Evolutionary conservation across 2,888 invertebrate species (phyloP).

Genomic region (Esperia sulphurella): DNA sequence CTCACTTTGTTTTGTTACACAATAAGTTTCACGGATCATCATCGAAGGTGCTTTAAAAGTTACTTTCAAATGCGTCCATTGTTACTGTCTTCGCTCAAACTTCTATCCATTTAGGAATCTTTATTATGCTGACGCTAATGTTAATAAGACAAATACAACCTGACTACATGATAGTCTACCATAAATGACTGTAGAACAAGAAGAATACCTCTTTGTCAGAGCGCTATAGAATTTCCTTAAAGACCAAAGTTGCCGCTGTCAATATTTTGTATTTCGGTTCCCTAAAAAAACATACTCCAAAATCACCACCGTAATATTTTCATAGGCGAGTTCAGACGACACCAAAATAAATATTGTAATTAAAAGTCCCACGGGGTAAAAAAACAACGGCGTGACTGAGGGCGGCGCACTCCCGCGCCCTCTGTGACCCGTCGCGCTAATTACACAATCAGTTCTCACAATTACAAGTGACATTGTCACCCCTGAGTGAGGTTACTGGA

Average conservation of each 20-base stretch:
- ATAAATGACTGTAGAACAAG: too few species aligned
- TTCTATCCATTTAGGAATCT: too few species aligned
- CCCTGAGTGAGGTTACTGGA: conserved; percentile 15
- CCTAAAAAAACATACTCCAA: too few species aligned
- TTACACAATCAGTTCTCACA: conserved; percentile 76
- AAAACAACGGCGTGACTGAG: conserved; percentile 31
- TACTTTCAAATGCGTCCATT: conserved; percentile 1
- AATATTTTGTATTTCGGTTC: too few species aligned
- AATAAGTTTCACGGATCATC: conserved; percentile 46
- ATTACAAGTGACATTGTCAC: conserved; percentile 51
- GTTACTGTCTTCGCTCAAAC: too few species aligned
- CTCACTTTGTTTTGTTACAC: conserved; percentile 53
- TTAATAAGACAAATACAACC: too few species aligned
- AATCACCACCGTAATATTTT: too few species aligned
- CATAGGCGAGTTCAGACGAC: not conserved
- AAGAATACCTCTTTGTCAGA: too few species aligned
- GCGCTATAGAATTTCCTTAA: too few species aligned
- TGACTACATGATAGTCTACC: too few species aligned
- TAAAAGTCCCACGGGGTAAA: conserved; percentile 72
- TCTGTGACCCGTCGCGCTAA: conserved; percentile 67
- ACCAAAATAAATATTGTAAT: conserved; percentile 48
- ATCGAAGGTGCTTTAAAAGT: conserved; percentile 30
- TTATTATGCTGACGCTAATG: too few species aligned
- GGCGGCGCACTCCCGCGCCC: conserved; percentile 69
- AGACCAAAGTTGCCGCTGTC: too few species aligned